These are phyloP conservation scores for Criorhina ranunculi DNA, from an alignment of 2,888 invertebrate species.

Conservation along the genomic window DNA sequence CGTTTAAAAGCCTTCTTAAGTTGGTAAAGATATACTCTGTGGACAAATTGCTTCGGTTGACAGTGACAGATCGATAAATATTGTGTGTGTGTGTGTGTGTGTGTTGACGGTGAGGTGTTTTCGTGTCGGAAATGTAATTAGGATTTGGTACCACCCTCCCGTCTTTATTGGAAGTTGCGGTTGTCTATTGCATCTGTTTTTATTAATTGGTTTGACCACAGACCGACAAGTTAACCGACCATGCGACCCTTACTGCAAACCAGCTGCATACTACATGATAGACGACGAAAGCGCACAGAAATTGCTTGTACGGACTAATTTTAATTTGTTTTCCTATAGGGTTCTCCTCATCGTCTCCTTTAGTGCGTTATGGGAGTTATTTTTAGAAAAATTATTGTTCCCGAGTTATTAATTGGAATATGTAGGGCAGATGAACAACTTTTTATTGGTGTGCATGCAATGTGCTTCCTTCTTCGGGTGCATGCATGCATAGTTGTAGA, in stretches of 20 bases:
- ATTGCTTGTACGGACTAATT: constrained; percentile 42
- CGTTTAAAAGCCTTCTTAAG: constrained; percentile 23
- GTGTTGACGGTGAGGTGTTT: constrained; percentile 36
- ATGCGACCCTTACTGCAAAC: constrained; percentile 38
- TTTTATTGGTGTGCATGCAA: constrained; percentile 9
- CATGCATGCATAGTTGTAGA: neutral
- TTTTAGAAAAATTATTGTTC: constrained; percentile 52
- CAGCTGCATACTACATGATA: constrained; percentile 45
- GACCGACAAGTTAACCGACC: constrained; percentile 20
- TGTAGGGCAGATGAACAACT: constrained; percentile 36
- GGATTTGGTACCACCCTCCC: constrained; percentile 28
- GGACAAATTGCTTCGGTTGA: constrained; percentile 57
- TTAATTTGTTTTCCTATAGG: constrained; percentile 59
- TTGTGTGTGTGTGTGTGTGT: constrained; percentile 20
- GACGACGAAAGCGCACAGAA: constrained; percentile 10
- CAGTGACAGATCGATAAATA: constrained; percentile 65
- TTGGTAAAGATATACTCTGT: constrained; percentile 17
- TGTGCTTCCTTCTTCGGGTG: constrained; percentile 3
- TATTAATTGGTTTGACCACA: constrained; percentile 68
- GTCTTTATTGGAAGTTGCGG: constrained; percentile 13
- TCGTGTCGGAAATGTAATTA: constrained; percentile 62
- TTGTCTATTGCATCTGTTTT: constrained; percentile 59
- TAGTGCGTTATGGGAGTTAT: constrained; percentile 32
- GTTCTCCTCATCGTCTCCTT: neutral
- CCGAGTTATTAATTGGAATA: constrained; percentile 55